Conservation (phyloP, 2,888 invertebrate species). For the Morpho achilles region DNA sequence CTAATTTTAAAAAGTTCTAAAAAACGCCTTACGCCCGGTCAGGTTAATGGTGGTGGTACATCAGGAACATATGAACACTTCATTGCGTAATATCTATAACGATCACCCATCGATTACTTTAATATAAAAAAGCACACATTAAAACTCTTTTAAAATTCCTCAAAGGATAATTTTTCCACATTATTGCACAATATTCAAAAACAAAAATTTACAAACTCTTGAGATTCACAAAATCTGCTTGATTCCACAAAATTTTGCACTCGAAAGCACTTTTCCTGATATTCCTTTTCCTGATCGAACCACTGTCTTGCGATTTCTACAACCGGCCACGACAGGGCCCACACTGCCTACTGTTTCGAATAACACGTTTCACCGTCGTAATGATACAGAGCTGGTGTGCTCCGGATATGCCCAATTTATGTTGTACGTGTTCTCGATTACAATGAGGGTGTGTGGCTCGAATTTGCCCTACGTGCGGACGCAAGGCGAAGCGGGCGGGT, state of each 20-base stretch:
- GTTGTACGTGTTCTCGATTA: background rate
- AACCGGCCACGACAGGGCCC: no score
- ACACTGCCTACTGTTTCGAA: no score
- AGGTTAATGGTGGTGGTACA: constrained; percentile 6
- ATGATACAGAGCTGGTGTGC: background rate
- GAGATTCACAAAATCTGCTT: constrained; percentile 39
- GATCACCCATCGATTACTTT: constrained; percentile 8
- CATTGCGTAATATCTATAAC: constrained; percentile 5
- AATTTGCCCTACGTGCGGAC: background rate
- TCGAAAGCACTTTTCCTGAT: constrained; percentile 17
- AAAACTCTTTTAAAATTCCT: constrained; percentile 29
- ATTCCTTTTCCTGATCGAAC: no score
- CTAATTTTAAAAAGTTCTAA: constrained; percentile 39
- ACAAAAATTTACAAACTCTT: constrained; percentile 32
- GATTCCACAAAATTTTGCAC: constrained; percentile 21
- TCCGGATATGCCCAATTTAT: background rate
- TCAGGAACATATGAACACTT: constrained; percentile 29
- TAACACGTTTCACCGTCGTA: constrained; percentile 4
- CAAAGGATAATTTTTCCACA: constrained; percentile 17
- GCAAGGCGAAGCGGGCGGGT: constrained; percentile 22
- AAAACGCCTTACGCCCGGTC: constrained; percentile 13
- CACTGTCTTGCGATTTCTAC: constrained; percentile 1
- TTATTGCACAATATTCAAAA: constrained; percentile 36
- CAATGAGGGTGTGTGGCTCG: constrained; percentile 2
- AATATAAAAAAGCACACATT: constrained; percentile 31